Evolutionary conservation across 2,888 invertebrate species (phyloP), one percentile per base, ranked within the genome.

Genomic region (Branchipolynoe longqiensis): DNA sequence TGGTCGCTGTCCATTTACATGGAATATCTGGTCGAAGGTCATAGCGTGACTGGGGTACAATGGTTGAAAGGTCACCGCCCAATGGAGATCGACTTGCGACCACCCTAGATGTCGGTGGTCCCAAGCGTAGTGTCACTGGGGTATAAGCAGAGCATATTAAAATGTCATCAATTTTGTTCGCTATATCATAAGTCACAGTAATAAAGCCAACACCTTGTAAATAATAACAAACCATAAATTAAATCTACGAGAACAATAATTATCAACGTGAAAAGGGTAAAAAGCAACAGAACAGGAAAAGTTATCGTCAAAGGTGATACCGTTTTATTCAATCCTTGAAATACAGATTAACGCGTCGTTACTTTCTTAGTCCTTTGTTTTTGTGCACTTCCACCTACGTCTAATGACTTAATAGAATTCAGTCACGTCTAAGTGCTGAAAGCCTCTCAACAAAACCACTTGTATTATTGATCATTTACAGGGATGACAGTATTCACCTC

Each of bases 311-410:
- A 78, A 78, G 78, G 78, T 78, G 78, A 78, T 78, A 78, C 48
- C n/a, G 54, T 78, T 78, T 78, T 78, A 78, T 78, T 78, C 54
- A 78, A 78, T 78, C 54, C 78, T 54, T 48, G 78, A 41, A 78
- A 78, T 54, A 78, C 78, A 78, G 12, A 48, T 78, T 78, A 3
- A 33, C 36, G 38, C 22, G 69, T 18, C 69, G 14, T 36, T 69
- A 33, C 36, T 69, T 69, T 69, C 38, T 69, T 38, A 62, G 69
- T 69, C 69, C 18, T 69, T 36, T 31, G 22, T 69, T 18, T 69
- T 18, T 69, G 69, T 69, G 69, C 69, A 38, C 38, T 69, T 36
- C 69, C 69, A 69, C 33, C 69, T 69, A 69, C 69, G 8, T 69
- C 36, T 69, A 69, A 18, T 36, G 36, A 69, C 69, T 8, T 33